phyloP scores from a whole-genome alignment of 2,113 vertebrate genomes.

The Leptocoma aspasia region DNA sequence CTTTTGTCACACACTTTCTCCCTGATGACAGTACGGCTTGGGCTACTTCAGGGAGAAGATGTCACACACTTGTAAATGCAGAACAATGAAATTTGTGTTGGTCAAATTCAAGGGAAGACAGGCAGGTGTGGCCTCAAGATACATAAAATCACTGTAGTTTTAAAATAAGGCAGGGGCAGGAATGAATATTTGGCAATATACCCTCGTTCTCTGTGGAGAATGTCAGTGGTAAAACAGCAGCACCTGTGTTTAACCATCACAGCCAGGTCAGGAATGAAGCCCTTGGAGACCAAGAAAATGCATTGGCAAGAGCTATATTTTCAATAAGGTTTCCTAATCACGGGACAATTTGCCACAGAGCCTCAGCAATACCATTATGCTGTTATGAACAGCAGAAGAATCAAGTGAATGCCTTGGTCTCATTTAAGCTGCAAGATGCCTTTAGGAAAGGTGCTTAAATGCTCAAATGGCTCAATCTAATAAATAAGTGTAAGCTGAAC shows the following conservation, averaged over 20 bases:
- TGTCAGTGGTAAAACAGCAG: not conserved
- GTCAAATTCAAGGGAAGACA: not conserved
- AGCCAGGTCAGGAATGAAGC: not conserved
- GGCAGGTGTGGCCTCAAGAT: not conserved
- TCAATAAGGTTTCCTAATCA: not conserved
- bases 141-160: not conserved
- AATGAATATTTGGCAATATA: not conserved
- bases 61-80: not conserved
- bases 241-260: not conserved
- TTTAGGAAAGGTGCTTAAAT: conserved; percentile 52
- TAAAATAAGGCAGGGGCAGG: not conserved
- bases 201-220: not conserved
- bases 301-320: not conserved
- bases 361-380: not conserved
- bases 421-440: conserved; percentile 39
- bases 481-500: conserved; percentile 25
- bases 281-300: not conserved
- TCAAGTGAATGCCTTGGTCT: not conserved
- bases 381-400: conserved; percentile 56
- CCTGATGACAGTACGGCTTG: accelerated
- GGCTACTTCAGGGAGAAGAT: not conserved
- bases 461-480: conserved; percentile 1
- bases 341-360: not conserved
- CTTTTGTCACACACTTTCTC: not conserved
- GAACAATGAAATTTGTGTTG: accelerated